Evolutionary conservation across 2,888 invertebrate species (phyloP).

Genomic region (Pimpla rufipes): DNA sequence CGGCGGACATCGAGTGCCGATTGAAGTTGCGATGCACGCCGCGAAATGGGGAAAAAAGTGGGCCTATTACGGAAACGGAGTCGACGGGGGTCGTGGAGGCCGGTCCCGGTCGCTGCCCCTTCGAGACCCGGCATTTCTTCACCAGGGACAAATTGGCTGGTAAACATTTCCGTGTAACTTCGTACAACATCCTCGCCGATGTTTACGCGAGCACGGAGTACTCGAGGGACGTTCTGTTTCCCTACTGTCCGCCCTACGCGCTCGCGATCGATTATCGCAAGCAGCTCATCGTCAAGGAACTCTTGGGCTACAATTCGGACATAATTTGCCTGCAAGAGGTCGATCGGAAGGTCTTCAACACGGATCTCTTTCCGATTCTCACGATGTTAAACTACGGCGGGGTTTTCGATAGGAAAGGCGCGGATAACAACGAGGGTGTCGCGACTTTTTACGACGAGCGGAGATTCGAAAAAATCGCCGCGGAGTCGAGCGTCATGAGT

Average conservation of each 20-base stretch:
- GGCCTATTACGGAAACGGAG: conserved; percentile 88
- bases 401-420: conserved; percentile 90
- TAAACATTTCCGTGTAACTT: conserved; percentile 91
- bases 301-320: conserved; percentile 95
- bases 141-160: conserved; percentile 87
- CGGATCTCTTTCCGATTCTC: conserved; percentile 89
- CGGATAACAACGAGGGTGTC: conserved; percentile 92
- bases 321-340: conserved; percentile 97
- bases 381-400: conserved; percentile 87
- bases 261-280: conserved; percentile 94
- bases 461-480: conserved; percentile 89
- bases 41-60: conserved; percentile 86
- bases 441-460: conserved; percentile 91
- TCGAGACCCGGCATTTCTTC: conserved; percentile 92
- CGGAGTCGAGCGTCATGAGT: conserved; percentile 87
- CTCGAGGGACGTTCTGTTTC: conserved; percentile 90
- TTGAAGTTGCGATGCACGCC: conserved; percentile 89
- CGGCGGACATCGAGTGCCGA: conserved; percentile 89
- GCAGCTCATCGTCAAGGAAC: conserved; percentile 93
- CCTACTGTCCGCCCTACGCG: conserved; percentile 94
- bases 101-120: conserved; percentile 93
- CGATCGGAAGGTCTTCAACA: conserved; percentile 91
- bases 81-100: conserved; percentile 89
- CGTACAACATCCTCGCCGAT: conserved; percentile 97
- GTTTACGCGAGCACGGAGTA: conserved; percentile 95